These are phyloP conservation scores for Netelia virgata DNA, from an alignment of 2,888 invertebrate genomes.

Conservation along the genomic window DNA sequence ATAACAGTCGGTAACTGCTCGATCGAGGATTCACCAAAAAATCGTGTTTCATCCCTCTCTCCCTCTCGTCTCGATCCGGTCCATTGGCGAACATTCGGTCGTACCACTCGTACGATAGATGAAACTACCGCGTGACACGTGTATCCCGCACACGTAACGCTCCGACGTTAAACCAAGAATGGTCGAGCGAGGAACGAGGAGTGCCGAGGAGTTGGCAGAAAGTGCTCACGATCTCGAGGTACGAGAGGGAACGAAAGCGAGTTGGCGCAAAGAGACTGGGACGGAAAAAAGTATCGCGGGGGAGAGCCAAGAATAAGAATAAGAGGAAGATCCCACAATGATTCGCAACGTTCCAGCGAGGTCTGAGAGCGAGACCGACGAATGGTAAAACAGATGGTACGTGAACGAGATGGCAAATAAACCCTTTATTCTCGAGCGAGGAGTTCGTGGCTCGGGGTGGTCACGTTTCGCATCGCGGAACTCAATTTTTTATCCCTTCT, in stretches of 20 bases:
- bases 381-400: constrained; percentile 20
- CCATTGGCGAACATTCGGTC: constrained; percentile 6
- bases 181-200: too few species aligned
- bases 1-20: neutral
- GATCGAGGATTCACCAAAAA: neutral
- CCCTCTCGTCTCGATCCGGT: neutral
- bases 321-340: constrained; percentile 46
- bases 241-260: constrained; percentile 36
- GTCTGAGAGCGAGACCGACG: constrained; percentile 18
- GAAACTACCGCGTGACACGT: constrained; percentile 38
- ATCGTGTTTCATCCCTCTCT: constrained; percentile 8
- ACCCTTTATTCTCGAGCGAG: constrained; percentile 59
- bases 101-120: neutral
- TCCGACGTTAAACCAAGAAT: constrained; percentile 5
- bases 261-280: constrained; percentile 18
- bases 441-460: constrained; percentile 71
- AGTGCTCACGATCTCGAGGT: constrained; percentile 24
- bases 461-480: constrained; percentile 72
- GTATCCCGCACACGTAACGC: constrained; percentile 22
- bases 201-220: neutral
- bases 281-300: neutral
- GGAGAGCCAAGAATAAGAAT: constrained; percentile 31
- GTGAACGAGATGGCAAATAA: constrained; percentile 45
- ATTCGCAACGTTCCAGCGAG: constrained; percentile 35
- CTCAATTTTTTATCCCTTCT: constrained; percentile 29